Evolutionary conservation across 2,113 vertebrate genomes (phyloP), one percentile per base, ranked within the genome.

Genomic region (Gymnarchus niloticus): DNA sequence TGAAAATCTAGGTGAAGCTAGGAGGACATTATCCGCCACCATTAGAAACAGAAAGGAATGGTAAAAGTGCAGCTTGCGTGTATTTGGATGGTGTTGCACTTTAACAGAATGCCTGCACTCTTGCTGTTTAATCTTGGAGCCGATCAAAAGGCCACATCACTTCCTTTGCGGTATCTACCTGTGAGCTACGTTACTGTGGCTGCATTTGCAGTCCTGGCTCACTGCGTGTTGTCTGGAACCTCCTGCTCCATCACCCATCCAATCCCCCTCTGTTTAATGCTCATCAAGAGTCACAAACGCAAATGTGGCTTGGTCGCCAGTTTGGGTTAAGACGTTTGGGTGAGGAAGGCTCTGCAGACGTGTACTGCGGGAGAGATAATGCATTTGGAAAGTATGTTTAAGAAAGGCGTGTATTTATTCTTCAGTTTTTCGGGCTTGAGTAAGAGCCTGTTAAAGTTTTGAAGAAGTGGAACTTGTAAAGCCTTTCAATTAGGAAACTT

Each of bases 71-170:
- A 21, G 19, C 61, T 28, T 3, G 25, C 41, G 46, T 52, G 52
- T 33, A 28, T 80, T 54, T 51, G 56, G 77, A 14, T 59, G 19
- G 56, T 28, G 56, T 25, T 81, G 77, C 41, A 51, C 46, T 10
- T 54, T 33, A 54, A 8, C 52, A 51, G 78, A 19, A 19, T 21
- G 41, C 37, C 46, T 81, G n/a, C 59, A 57, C 41, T 86, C 78
- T 76, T 86, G 77, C 81, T 82, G 49, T 37, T 81, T 86, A 19
- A 81, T 82, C 65, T 82, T 52, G n/a, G 77, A 25, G 56, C 54
- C 61, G 54, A 80, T 85, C 84, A 85, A 80, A 81, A 28, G 19
- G 37, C 77, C 9, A 51, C 78, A n/a, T 78, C 77, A 85, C 56
- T 80, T 80, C 56, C 85, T 44, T 25, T 3, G 41, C 46, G 12